A percentile compares a stretch with the other conserved stretches of the same genome.
These are phyloP conservation scores for Ranitomeya imitator DNA, from an alignment of 2,113 vertebrate species.

Conservation along the genomic window DNA sequence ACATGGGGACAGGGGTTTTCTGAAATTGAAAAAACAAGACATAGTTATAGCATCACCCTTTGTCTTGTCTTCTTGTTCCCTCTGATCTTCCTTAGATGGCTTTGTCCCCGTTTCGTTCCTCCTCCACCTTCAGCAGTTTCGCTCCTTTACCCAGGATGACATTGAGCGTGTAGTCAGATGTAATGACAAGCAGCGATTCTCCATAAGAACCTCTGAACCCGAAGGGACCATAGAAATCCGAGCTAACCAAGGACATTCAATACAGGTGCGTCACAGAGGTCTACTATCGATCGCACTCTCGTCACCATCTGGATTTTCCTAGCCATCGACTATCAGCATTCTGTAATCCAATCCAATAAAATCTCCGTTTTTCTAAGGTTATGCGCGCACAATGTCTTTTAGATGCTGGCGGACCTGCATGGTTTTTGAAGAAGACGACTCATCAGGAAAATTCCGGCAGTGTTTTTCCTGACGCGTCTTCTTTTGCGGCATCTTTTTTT, in stretches of 20 bases:
- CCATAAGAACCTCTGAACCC: conserved; percentile 69
- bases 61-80: not conserved
- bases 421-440: too few species aligned
- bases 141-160: conserved; percentile 74
- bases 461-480: too few species aligned
- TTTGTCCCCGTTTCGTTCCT: conserved; percentile 78
- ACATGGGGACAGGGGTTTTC: too few species aligned
- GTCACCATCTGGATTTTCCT: not conserved
- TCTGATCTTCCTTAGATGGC: conserved; percentile 72
- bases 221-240: conserved; percentile 76
- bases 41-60: not conserved
- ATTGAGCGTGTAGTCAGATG: conserved; percentile 77
- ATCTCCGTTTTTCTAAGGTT: not conserved
- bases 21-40: too few species aligned
- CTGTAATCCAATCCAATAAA: not conserved
- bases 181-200: conserved; percentile 82
- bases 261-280: conserved; percentile 70
- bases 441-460: too few species aligned
- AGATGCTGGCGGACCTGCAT: too few species aligned
- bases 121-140: conserved; percentile 77
- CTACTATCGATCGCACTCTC: not conserved
- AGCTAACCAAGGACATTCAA: conserved; percentile 88
- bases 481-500: too few species aligned
- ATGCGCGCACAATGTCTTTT: too few species aligned
- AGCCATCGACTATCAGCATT: not conserved